Evolutionary conservation across 1,140 invertebrate genomes (phyloP), one percentile per base, ranked within the genome.

Genomic region (Paralvinella palmiformis): DNA sequence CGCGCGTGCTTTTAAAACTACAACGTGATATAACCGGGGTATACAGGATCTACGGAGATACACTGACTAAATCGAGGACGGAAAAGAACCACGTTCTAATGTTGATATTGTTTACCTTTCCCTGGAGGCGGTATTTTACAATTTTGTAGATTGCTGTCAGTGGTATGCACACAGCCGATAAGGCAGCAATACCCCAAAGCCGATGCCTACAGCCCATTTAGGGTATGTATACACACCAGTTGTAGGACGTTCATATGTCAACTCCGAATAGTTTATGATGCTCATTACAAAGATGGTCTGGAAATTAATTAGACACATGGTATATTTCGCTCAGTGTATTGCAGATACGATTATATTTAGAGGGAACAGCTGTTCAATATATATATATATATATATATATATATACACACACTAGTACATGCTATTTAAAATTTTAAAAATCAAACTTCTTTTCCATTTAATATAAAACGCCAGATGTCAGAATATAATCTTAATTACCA

Each of bases 251-350:
- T 85, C 83, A 62, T 76, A 76, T 15, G 81, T 84, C 36, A 88
- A 75, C 48, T 81, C 79, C 0, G 84, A 82, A 64, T 87, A 86
- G 67, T 84, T 68, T 15, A 79, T 68, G 24, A 86, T 81, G 50
- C 84, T 86, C 36, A 85, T 84, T 2, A 86, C 66, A 64, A 88
- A 85, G 36, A 87, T 85, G 27, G 83, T 81, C 85, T 86, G 71
- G 7, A 52, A 29, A 20, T 27, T 27, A 52, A 3, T 10, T 27
- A 52, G 17, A 20, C 7, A 52, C 17, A 13, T 10, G 48, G 10
- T 27, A 27, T 29, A 20, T n/a, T 13, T 15, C 37, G 37, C n/a
- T 44, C 48, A 17, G 48, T 52, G 48, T n/a, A n/a, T n/a, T n/a
- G n/a, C n/a, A n/a, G n/a, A n/a, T n/a, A n/a, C n/a, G n/a, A n/a